These are phyloP conservation scores for Brachyalestes nurse DNA, from an alignment of 2,797 vertebrate species.

Conservation along the genomic window DNA sequence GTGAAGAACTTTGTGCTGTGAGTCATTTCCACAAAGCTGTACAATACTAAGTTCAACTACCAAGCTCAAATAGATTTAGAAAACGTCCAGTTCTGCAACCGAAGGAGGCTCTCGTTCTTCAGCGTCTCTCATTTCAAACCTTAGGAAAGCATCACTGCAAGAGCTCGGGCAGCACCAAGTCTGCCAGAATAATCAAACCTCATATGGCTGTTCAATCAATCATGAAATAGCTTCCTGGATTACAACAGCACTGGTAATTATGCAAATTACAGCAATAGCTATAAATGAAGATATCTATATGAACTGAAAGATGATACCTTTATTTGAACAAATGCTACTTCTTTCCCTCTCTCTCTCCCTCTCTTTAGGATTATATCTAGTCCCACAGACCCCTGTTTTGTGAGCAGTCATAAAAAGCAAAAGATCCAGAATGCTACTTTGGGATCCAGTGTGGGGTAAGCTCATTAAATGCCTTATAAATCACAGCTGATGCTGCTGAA, in stretches of 20 bases:
- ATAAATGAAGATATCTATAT: slow-evolving; percentile 18
- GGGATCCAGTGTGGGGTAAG: slow-evolving; percentile 36
- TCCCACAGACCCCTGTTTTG: slow-evolving; percentile 2
- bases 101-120: neutral
- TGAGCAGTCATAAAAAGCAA: slow-evolving; percentile 26
- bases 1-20: neutral
- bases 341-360: neutral
- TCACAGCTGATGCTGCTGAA: slow-evolving; percentile 28
- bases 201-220: slow-evolving; percentile 5
- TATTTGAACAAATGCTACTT: neutral
- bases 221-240: neutral
- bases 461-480: slow-evolving; percentile 59
- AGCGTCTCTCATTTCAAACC: slow-evolving; percentile 2
- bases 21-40: neutral
- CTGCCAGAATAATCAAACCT: slow-evolving; percentile 36
- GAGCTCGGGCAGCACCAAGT: neutral
- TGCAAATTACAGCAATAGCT: slow-evolving; percentile 15
- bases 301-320: neutral
- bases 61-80: neutral
- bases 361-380: slow-evolving; percentile 16
- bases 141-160: neutral
- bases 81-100: neutral
- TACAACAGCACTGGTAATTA: slow-evolving; percentile 5
- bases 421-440: slow-evolving; percentile 37
- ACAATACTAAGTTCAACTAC: neutral